Evolutionary conservation across 2,888 invertebrate species (phyloP), one percentile per base, ranked within the genome.

Genomic region (Ormia ochracea): DNA sequence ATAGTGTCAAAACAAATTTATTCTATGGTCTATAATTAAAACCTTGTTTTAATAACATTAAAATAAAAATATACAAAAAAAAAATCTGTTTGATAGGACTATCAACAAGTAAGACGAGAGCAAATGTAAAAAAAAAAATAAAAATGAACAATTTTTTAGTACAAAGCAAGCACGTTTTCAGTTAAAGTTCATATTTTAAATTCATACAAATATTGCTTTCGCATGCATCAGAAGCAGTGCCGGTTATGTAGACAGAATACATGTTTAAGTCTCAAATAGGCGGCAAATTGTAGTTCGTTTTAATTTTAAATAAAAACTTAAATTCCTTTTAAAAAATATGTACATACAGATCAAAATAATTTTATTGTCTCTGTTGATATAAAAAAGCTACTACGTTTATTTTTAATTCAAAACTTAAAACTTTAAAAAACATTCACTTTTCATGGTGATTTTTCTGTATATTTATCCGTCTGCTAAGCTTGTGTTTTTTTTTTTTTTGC

Each of bases 1-100:
- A 68, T 68, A 68, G 80, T 80, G 80, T 80, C 80, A 80, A 80
- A 80, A 80, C 72, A 80, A 68, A 76, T 80, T 80, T 80, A 80
- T 68, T 73, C 76, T 68, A 80, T 76, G 72, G 80, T 68, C 72
- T 73, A 76, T 80, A 76, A 80, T 80, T 80, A 80, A 80, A 76
- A 73, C 65, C 76, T 76, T 80, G 80, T 76, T 76, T 68, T 36
- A 65, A 61, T 73, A 33, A 59, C 36, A 73, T 63, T 36, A 33
- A 66, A 69, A 14, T 38, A 50, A 21, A 19, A 2, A 7, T 28
- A 43, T n/a, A 45, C 19, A 33, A 70, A 50, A 61, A 52, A 36
- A 36, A 43, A 17, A 26, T 75, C 36, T 74, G 65, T 58, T 65
- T 68, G 68, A 75, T 75, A 68, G 33, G 68, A 75, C 31, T 68